These are phyloP conservation scores for Ectemnius continuus DNA, from an alignment of 2,888 invertebrate genomes.

Conservation along the genomic window DNA sequence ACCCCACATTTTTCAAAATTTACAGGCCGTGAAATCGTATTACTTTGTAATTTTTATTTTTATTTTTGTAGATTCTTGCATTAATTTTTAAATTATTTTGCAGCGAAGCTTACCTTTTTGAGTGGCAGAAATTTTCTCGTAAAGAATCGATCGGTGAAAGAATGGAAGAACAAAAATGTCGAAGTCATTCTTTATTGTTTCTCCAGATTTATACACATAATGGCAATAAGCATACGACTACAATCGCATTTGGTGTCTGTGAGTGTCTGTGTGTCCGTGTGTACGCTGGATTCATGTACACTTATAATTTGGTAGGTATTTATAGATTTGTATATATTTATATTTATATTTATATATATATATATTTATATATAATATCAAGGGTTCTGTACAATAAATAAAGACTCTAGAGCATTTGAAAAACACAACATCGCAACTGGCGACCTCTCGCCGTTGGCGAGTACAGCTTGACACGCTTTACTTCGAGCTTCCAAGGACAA, in stretches of 20 bases:
- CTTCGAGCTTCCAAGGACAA: slow-evolving; percentile 3
- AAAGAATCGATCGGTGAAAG: neutral
- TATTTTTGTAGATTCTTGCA: too few relatives aligned
- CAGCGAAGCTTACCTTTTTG: too few relatives aligned
- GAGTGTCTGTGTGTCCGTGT: too few relatives aligned
- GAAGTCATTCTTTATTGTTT: slow-evolving; percentile 63
- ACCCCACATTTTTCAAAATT: too few relatives aligned
- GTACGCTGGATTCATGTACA: too few relatives aligned
- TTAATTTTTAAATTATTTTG: too few relatives aligned
- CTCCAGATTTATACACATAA: slow-evolving; percentile 64
- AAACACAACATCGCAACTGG: slow-evolving; percentile 64
- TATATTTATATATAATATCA: slow-evolving; percentile 54
- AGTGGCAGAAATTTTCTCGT: too few relatives aligned
- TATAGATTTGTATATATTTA: slow-evolving; percentile 42
- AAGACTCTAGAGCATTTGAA: slow-evolving; percentile 66
- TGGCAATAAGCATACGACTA: slow-evolving; percentile 66
- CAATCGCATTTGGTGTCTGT: slow-evolving; percentile 44
- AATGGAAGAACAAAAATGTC: slow-evolving; percentile 44
- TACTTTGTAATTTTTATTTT: too few relatives aligned
- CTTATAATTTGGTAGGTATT: slow-evolving; percentile 46
- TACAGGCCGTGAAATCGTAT: too few relatives aligned
- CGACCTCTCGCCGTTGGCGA: slow-evolving; percentile 51
- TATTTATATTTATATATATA: slow-evolving; percentile 33
- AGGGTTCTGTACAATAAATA: slow-evolving; percentile 71
- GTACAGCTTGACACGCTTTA: slow-evolving; percentile 54